Base-by-base conservation (phyloP, 2,888 invertebrate genomes). In the Platycheirus albimanus region DNA sequence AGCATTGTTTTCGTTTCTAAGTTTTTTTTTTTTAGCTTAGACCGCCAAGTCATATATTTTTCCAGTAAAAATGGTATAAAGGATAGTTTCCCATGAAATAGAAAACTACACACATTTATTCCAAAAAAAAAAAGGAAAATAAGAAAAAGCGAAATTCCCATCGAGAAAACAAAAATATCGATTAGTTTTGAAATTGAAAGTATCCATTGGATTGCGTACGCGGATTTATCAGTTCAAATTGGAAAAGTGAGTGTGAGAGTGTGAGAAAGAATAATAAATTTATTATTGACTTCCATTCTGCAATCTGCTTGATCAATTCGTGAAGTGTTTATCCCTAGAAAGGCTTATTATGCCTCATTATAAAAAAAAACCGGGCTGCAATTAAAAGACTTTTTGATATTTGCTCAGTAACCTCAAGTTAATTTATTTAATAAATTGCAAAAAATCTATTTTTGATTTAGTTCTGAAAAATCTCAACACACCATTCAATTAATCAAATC, bases 121-220 rank as follows among this genome's bases (percentile, higher is more conserved):
- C 58, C 30, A 13, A 33, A 75, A 24, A 74, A 64, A 49, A 28
- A 75, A 64, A 64, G 4, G n/a, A n/a, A n/a, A n/a, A n/a, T n/a
- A 24, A n/a, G 11, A 52, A 45, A 69, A 74, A 33, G 8, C 7
- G 30, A 33, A 33, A 33, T 8, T 33, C 7, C 24, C 5, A 24
- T 24, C 5, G 5, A 24, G 24, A 24, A 24, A 24, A 24, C 5
- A 24, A n/a, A 24, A 24, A 33, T 33, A 8, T 79, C 61, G 61
- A 74, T 79, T 69, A 17, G 61, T 54, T 74, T 47, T 51, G 63
- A 80, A 80, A 74, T 43, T 36, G 74, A 79, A 79, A 74, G 67
- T 64, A 19, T n/a, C 7, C 1, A 33, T 33, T 1, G 24, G 38
- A 4, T 19, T 41, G 3, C 10, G 19, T 2, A 15, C 24, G 15